Evolutionary conservation across 2,888 invertebrate species (phyloP).

Genomic region (Sinelater perroti): DNA sequence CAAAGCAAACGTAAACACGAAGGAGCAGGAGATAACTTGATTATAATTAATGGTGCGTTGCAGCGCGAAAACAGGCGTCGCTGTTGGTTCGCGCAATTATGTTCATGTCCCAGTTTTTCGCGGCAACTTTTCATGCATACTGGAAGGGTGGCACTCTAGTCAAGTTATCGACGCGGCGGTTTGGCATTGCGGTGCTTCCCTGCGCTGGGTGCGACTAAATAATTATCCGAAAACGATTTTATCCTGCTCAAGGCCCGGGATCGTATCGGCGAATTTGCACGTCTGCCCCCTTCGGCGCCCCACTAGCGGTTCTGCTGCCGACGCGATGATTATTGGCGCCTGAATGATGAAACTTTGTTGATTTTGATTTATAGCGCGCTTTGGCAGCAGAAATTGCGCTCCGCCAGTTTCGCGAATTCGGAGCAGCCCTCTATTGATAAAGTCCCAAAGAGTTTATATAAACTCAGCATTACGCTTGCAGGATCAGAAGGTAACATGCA

Average conservation of each 20-base stretch:
- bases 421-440: too few species aligned
- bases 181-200: slow-evolving; percentile 1
- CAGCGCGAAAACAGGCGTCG: neutral
- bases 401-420: too few species aligned
- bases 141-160: neutral
- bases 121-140: too few species aligned
- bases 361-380: slow-evolving; percentile 2
- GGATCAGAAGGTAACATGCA: too few species aligned
- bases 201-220: neutral
- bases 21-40: neutral
- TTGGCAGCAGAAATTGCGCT: neutral
- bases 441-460: too few species aligned
- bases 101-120: too few species aligned
- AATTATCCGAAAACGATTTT: slow-evolving; percentile 3
- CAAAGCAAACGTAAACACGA: too few species aligned
- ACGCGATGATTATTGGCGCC: slow-evolving; percentile 5
- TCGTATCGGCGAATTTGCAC: slow-evolving; percentile 1
- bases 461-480: too few species aligned
- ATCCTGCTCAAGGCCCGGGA: slow-evolving; percentile 3
- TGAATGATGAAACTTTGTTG: slow-evolving; percentile 8
- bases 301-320: neutral
- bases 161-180: slow-evolving; percentile 5
- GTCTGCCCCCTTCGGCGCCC: neutral
- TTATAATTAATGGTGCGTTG: slow-evolving; percentile 12
- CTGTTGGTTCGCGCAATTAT: slow-evolving; percentile 11